phyloP scores from a whole-genome alignment of 2,888 invertebrate species.

The Sarcophaga subvicina region DNA sequence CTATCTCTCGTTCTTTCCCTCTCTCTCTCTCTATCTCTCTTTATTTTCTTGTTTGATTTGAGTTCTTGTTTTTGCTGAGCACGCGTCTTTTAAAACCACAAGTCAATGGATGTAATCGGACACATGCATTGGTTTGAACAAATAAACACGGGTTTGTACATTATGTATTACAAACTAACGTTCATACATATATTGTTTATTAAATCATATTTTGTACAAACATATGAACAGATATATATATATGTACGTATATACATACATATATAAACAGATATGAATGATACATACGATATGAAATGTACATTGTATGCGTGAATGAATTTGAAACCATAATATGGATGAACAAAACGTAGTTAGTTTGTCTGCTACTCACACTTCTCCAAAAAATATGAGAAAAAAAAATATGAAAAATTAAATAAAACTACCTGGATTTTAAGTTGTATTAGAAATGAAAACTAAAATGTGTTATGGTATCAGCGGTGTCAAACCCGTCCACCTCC shows the following conservation, averaged over 20 bases:
- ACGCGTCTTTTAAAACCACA: slow-evolving; percentile 54
- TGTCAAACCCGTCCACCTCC: no score
- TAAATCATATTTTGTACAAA: slow-evolving; percentile 16
- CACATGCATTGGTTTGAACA: slow-evolving; percentile 52
- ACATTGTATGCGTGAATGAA: not conserved
- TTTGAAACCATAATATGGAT: no score
- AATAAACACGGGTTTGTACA: slow-evolving; percentile 15
- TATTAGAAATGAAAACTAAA: no score
- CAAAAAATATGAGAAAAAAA: no score
- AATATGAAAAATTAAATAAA: no score
- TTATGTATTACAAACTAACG: not conserved
- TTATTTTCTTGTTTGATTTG: slow-evolving; percentile 37
- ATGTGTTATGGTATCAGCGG: no score
- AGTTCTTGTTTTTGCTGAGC: slow-evolving; percentile 57
- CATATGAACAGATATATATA: not conserved
- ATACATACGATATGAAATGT: no score
- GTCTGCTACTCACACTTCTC: no score
- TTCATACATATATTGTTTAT: slow-evolving; percentile 11
- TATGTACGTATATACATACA: not conserved
- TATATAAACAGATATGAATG: slow-evolving; percentile 8
- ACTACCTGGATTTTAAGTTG: no score
- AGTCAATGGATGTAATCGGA: slow-evolving; percentile 52
- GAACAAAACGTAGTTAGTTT: no score
- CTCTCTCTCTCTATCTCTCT: not conserved
- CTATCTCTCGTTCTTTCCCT: not conserved